Conservation (phyloP, 2,797 vertebrate species). For the Cuniculus paca region DNA sequence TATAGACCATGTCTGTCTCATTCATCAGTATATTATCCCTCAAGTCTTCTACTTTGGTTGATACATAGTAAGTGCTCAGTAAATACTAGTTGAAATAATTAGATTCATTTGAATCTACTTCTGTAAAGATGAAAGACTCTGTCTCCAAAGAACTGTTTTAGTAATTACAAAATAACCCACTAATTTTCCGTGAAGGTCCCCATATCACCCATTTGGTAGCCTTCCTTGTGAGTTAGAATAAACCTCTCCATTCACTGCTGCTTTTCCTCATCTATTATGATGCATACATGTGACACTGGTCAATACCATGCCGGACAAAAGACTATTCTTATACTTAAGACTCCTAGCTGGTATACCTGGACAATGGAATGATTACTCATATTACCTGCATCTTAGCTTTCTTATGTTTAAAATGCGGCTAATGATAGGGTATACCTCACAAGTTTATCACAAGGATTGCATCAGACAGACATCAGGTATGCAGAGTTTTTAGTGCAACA, state of each 20-base stretch:
- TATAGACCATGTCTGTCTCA: background rate
- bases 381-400: background rate
- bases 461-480: no score
- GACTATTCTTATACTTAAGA: background rate
- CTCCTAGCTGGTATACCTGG: background rate
- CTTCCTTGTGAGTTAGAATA: background rate
- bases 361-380: background rate
- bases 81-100: background rate
- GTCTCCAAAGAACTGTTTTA: background rate
- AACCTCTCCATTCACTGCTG: background rate
- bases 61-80: background rate
- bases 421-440: background rate
- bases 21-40: background rate
- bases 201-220: no score
- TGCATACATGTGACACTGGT: background rate
- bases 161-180: background rate
- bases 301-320: background rate
- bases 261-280: background rate
- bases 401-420: background rate
- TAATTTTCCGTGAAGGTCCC: background rate
- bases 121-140: background rate
- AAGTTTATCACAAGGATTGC: background rate
- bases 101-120: background rate
- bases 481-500: background rate
- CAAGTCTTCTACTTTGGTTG: background rate